phyloP scores from a whole-genome alignment of 1,140 invertebrate species.

The Sycophila sp. region DNA sequence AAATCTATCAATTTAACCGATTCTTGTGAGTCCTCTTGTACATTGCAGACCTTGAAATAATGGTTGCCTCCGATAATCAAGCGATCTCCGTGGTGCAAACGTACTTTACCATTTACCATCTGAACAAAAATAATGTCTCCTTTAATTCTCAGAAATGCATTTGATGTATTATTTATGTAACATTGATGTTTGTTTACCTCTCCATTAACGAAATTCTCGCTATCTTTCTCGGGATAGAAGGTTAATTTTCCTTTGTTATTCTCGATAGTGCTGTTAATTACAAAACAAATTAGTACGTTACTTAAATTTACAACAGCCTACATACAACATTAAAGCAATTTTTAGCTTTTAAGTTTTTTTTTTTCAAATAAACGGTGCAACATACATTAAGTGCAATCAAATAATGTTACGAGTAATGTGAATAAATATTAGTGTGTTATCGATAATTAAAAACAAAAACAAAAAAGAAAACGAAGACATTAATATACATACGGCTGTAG shows the following conservation, averaged over 20 bases:
- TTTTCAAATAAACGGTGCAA: not conserved
- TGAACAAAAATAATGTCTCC: conserved; percentile 10
- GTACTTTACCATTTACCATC: conserved; percentile 56
- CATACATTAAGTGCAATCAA: not conserved
- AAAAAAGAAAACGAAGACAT: too few species aligned
- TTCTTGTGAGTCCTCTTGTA: conserved; percentile 52
- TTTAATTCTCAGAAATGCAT: not conserved
- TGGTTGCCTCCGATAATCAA: conserved; percentile 76
- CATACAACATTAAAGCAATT: not conserved
- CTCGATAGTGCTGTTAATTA: conserved; percentile 57
- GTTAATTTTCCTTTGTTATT: conserved; percentile 64
- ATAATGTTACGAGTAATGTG: not conserved
- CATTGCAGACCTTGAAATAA: conserved; percentile 72
- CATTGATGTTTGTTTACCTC: conserved; percentile 56
- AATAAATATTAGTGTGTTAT: not conserved
- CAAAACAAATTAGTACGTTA: conserved; percentile 23
- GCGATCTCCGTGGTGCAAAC: conserved; percentile 72
- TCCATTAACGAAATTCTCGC: conserved; percentile 75
- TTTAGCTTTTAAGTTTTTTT: too few species aligned
- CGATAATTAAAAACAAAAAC: not conserved
- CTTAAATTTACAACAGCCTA: not conserved
- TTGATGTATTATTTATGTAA: not conserved
- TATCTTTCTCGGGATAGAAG: conserved; percentile 65
- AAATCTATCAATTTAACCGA: conserved; percentile 67
- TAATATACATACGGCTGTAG: too few species aligned